Evolutionary conservation across 2,113 vertebrate species (phyloP).

Genomic region (Deroptyus accipitrinus): DNA sequence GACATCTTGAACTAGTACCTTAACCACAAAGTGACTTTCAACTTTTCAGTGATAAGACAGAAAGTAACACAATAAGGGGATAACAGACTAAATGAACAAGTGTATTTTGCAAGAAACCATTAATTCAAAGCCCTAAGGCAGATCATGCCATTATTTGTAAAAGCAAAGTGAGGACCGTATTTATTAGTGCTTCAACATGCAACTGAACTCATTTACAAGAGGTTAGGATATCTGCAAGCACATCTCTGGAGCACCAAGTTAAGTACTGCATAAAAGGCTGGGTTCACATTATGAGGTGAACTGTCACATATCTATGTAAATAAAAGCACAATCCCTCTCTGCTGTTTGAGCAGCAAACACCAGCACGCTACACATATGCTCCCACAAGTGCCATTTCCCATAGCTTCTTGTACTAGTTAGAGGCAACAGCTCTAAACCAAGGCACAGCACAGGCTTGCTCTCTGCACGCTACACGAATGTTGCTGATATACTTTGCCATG

Average conservation of each 20-base stretch:
- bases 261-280: neutral
- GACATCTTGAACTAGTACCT: neutral
- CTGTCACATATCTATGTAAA: neutral
- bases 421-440: no score
- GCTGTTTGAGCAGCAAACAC: neutral
- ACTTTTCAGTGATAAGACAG: neutral
- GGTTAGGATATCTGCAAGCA: neutral
- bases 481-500: neutral
- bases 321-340: neutral
- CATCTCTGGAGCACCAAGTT: neutral
- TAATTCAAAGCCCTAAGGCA: neutral
- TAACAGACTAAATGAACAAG: neutral
- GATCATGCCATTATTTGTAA: neutral
- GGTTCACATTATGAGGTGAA: neutral
- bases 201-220: neutral
- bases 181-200: neutral
- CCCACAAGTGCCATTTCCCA: neutral
- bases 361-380: accelerated
- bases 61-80: neutral
- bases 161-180: neutral
- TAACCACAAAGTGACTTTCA: neutral
- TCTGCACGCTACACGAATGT: accelerated
- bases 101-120: neutral
- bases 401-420: neutral
- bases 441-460: neutral